A percentile compares a stretch with the other conserved stretches of the same genome.
Conservation (phyloP, 92 coral and sea anemone genomes). For the Palythoa caribaeorum region DNA sequence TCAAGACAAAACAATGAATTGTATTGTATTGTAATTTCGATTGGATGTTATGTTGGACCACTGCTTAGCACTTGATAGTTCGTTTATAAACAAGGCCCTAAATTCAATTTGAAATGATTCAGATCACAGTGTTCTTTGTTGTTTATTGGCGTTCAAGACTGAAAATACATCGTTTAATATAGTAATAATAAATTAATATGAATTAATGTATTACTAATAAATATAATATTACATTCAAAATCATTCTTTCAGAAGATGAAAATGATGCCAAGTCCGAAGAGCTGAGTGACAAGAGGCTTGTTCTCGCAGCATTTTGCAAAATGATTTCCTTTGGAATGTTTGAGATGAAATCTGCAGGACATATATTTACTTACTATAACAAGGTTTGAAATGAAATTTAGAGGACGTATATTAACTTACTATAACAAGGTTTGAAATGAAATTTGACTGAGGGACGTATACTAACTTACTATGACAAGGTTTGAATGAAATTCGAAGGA, state of each 20-base stretch:
- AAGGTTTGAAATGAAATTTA: conserved; percentile 55
- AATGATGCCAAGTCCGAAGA: conserved; percentile 89
- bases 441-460: background rate
- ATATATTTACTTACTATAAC: conserved; percentile 74
- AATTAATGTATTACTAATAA: too few species aligned
- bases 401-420: too few species aligned
- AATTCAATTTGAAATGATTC: too few species aligned
- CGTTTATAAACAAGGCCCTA: too few species aligned
- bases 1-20: too few species aligned
- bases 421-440: too few species aligned
- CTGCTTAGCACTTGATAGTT: too few species aligned
- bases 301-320: conserved; percentile 91
- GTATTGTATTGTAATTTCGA: too few species aligned
- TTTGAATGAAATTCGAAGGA: background rate
- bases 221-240: background rate
- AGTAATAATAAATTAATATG: too few species aligned
- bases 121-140: too few species aligned
- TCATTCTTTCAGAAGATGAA: conserved; percentile 73
- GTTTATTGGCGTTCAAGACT: too few species aligned
- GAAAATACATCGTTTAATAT: background rate
- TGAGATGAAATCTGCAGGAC: conserved; percentile 81
- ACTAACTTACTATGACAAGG: background rate
- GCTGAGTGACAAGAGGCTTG: conserved; percentile 79
- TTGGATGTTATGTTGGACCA: too few species aligned
- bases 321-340: conserved; percentile 85